Evolutionary conservation across 2,113 vertebrate genomes (phyloP), one percentile per base, ranked within the genome.

Genomic region (Ellobius talpinus): DNA sequence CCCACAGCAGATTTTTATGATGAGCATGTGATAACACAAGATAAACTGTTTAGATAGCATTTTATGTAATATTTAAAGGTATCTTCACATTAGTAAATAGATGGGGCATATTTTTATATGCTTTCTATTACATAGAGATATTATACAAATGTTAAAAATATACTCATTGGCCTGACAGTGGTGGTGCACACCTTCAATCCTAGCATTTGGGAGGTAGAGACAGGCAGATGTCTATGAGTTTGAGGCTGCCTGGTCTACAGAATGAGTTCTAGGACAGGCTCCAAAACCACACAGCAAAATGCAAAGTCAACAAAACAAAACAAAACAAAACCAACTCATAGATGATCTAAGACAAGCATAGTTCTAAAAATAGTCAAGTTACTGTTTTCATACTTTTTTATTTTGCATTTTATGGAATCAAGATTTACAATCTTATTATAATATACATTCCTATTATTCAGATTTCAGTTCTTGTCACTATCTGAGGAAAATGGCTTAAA

Each of bases 381-480:
- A 68, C 63, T 74, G 10, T 95, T 82, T 92, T 89, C 61, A 23
- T 9, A 12, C 29, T 45, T 97, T 90, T 93, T 17, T n/a, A 31
- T 93, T 94, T 77, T 77, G 0, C 4, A 82, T 77, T 94, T 89
- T 93, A 29, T 76, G 16, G 14, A 81, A 77, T 77, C 50, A 93
- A 45, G 5, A 42, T 90, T 88, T 87, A 63, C 23, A 76, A n/a
- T 81, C 65, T 10, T 63, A 47, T 19, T 68, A 73, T 72, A 52
- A 55, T 82, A 68, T 63, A 23, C 65, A 87, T 72, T 72, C 0
- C 0, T 55, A 36, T 73, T 72, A 70, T 5, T 73, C 19, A 50
- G 21, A 2, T 88, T 29, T 88, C 4, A 26, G n/a, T 72, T 55
- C 47, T 24, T 58, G 19, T 55, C 7, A 52, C 47, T n/a, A 47